Evolutionary conservation across 1,140 invertebrate species (phyloP).

Genomic region (Saccostrea glomerata): DNA sequence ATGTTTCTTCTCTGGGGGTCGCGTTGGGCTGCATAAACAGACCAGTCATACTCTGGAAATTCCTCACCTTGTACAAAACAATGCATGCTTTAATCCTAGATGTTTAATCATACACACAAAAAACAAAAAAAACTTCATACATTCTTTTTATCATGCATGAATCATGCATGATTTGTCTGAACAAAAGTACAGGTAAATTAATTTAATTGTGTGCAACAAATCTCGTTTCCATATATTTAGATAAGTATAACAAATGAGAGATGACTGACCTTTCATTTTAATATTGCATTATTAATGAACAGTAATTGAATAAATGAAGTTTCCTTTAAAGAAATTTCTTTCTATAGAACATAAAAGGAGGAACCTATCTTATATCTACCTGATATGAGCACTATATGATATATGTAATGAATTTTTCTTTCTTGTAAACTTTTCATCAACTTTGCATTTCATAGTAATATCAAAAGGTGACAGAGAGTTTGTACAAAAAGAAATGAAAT

Average conservation of each 20-base stretch:
- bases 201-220: neutral
- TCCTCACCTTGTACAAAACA: conserved; percentile 54
- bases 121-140: neutral
- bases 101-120: neutral
- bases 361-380: no score
- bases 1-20: conserved; percentile 55
- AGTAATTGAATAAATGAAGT: neutral
- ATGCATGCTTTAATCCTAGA: neutral
- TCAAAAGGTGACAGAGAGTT: no score
- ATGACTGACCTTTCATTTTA: neutral
- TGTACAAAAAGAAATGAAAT: no score
- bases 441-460: no score
- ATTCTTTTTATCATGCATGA: neutral
- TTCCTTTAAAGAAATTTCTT: neutral
- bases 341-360: no score
- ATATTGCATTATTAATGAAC: conserved; percentile 17
- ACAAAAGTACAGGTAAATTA: neutral
- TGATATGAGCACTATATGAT: no score
- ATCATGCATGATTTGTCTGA: neutral
- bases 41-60: conserved; percentile 57
- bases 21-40: conserved; percentile 55
- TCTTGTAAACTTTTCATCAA: no score
- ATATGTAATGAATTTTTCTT: no score
- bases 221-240: neutral
- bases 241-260: neutral